Evolutionary conservation across 2,113 vertebrate genomes (phyloP), one percentile per base, ranked within the genome.

Genomic region (Heteronetta atricapilla): DNA sequence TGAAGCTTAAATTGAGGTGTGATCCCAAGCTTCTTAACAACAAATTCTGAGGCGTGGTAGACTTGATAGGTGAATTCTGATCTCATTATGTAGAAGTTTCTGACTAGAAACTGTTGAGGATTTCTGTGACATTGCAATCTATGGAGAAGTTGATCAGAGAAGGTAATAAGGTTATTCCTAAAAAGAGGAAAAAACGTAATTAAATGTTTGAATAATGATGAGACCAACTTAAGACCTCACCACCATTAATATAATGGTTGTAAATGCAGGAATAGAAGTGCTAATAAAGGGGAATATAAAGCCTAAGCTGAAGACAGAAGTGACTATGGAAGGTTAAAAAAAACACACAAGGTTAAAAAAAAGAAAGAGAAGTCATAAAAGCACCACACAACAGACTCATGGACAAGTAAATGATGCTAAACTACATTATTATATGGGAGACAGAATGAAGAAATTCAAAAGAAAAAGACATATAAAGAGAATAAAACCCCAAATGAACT

Each of bases 31-130:
- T 3, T 5, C 42, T 9, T n/a, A 13, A 22, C 26, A 11, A 1
- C 38, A 10, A 10, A 23, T 2, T 2, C 11, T 10, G 0, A 29
- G 31, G 29, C 14, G 13, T 21, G n/a, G 53, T 5, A 21, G 62
- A 36, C 33, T 63, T 5, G 31, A 29, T 1, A 18, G 44, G 20
- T 6, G 20, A 75, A 31, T 38, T 50, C 53, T 50, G 34, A n/a
- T 23, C 10, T 0, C 6, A 1, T 38, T n/a, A 7, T 0, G 29
- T 18, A 42, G 25, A 34, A n/a, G 26, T 52, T 52, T 56, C 3
- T 22, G 26, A 74, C 16, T 5, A 12, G 33, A 53, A 64, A 33
- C 52, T 75, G 53, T 23, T 62, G 63, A 3, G 34, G 56, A 34
- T 36, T 42, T 34, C 64, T 81, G 38, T 75, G 55, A 34, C 76